A percentile compares a stretch with the other conserved stretches of the same genome.
These are phyloP conservation scores for Callimorpha dominula DNA, from an alignment of 2,888 invertebrate species.

Conservation along the genomic window DNA sequence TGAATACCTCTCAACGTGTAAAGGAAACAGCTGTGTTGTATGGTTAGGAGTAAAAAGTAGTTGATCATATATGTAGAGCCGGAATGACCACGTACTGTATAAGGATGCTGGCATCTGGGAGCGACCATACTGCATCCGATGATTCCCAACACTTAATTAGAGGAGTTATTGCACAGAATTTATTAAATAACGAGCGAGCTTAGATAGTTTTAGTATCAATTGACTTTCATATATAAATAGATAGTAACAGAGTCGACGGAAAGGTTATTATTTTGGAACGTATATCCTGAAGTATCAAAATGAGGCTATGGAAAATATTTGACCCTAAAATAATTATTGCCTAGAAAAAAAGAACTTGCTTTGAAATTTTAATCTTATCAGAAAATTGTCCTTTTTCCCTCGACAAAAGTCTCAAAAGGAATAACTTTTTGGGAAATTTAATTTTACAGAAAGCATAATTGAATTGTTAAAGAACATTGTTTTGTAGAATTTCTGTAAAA, in stretches of 20 bases:
- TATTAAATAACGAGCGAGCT: neutral
- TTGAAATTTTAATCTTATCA: neutral
- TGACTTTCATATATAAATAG: neutral
- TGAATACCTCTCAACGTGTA: conserved; percentile 26
- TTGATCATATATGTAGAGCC: conserved; percentile 14
- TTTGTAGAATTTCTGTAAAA: neutral
- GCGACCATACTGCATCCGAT: conserved; percentile 20
- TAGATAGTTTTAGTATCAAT: neutral
- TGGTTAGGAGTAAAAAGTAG: conserved; percentile 32
- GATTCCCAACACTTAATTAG: neutral
- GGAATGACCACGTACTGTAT: conserved; percentile 24
- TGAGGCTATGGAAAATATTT: no score
- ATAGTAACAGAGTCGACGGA: no score
- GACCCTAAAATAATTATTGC: no score
- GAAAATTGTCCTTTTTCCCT: neutral
- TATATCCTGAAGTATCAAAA: no score
- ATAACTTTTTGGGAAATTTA: neutral
- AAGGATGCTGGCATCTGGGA: conserved; percentile 37
- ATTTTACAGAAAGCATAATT: neutral
- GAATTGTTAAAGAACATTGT: neutral
- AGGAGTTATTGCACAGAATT: neutral
- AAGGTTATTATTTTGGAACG: no score
- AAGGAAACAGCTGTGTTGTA: conserved; percentile 41
- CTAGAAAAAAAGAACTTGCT: neutral
- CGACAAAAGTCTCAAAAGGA: neutral